Conservation (phyloP, 2,888 invertebrate genomes). For the Netelia fuscicornis region DNA sequence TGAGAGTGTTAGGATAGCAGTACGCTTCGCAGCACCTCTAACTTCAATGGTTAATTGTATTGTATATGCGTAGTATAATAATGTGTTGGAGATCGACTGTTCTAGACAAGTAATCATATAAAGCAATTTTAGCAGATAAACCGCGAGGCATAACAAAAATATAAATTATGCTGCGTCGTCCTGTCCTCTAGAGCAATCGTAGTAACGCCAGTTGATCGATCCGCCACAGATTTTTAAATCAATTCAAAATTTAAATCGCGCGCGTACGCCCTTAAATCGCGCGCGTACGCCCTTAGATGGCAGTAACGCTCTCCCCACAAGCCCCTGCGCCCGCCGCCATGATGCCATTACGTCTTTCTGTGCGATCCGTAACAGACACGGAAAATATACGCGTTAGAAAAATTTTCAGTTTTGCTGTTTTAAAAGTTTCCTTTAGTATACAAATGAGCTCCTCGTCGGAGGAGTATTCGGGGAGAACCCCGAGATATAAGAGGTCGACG, state of each 20-base stretch:
- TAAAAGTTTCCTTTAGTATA: background rate
- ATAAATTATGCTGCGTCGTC: too few relatives aligned
- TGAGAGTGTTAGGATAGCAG: too few relatives aligned
- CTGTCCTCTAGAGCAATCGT: too few relatives aligned
- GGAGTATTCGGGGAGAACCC: slow-evolving; percentile 21
- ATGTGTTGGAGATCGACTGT: too few relatives aligned
- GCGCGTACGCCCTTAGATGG: slow-evolving; percentile 13
- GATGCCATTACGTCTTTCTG: slow-evolving; percentile 60
- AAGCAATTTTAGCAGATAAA: too few relatives aligned
- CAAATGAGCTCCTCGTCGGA: slow-evolving; percentile 47
- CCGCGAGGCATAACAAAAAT: too few relatives aligned
- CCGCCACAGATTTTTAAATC: background rate
- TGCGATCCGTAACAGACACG: slow-evolving; percentile 61
- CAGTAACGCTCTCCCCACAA: background rate
- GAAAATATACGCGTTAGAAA: slow-evolving; percentile 20
- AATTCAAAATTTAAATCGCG: background rate
- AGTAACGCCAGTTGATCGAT: too few relatives aligned
- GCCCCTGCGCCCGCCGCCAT: background rate
- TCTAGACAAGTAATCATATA: too few relatives aligned
- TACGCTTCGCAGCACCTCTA: too few relatives aligned
- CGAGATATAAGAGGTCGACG: background rate
- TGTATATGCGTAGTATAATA: too few relatives aligned
- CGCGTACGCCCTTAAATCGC: background rate
- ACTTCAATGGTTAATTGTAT: too few relatives aligned
- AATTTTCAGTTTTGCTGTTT: background rate